phyloP scores from a whole-genome alignment of 2,113 vertebrate species.

The Albula glossodonta region DNA sequence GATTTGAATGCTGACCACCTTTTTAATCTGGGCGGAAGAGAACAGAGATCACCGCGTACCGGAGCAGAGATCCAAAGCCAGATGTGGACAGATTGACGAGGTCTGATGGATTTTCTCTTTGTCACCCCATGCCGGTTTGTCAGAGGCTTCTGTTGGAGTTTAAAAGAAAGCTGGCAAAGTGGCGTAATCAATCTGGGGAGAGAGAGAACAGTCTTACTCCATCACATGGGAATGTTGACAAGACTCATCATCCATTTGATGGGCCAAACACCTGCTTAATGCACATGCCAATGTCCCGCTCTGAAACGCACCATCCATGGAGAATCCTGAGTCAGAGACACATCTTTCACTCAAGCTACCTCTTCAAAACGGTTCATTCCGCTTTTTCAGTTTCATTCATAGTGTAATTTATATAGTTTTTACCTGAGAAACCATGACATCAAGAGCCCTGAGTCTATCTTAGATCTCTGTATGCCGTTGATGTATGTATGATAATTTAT shows the following conservation, averaged over 20 bases:
- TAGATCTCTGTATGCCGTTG: not conserved
- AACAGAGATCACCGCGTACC: not conserved
- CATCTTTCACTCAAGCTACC: no score
- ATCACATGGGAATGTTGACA: not conserved
- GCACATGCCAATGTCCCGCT: not conserved
- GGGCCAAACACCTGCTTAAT: not conserved
- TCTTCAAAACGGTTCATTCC: no score
- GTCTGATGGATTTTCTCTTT: not conserved
- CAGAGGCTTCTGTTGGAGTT: not conserved
- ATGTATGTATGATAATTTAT: not conserved
- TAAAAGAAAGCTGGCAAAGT: not conserved
- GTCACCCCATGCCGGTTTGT: not conserved
- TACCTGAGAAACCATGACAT: not conserved
- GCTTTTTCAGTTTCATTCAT: no score
- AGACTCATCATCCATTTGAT: not conserved
- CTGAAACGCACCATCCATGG: not conserved
- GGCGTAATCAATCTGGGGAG: not conserved
- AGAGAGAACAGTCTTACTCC: not conserved
- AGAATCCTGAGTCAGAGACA: not conserved
- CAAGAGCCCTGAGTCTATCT: not conserved
- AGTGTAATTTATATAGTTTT: no score
- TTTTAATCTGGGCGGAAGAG: not conserved
- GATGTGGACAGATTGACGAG: not conserved
- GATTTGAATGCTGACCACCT: not conserved
- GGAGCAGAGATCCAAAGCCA: not conserved